Evolutionary conservation across 2,113 vertebrate genomes (phyloP), one percentile per base, ranked within the genome.

Genomic region (Potamarius usumacintae): DNA sequence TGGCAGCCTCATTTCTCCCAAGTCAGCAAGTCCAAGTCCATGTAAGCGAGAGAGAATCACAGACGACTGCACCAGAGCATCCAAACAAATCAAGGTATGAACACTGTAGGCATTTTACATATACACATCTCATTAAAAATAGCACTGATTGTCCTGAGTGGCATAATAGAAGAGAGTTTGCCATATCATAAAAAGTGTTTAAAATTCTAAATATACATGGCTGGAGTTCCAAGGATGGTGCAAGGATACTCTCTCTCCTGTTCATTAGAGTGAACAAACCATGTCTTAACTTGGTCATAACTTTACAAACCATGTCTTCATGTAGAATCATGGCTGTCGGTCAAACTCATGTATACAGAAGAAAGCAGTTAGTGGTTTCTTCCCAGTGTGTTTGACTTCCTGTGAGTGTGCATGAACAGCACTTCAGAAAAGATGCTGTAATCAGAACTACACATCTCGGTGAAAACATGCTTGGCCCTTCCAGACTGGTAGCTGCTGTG

Each of bases 31-130:
- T 71, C 52, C 80, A 69, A 71, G 30, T 30, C 5, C 69, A 0
- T 22, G 15, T 82, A 90, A 88, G 65, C 87, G 87, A 30, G 9
- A 42, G 9, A 76, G 30, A 15, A 11, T 14, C 20, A 5, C 4
- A 9, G 87, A 88, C 42, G 22, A 15, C 85, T 87, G 50, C 27
- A 17, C 11, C 20, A 85, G 69, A 17, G 67, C 89, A 22, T 42
- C 12, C 57, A 90, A 90, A 82, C 57, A 53, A 50, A 20, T 65
- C 52, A 90, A 88, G 89, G 89, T 90, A 82, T 81, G 71, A 52
- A 48, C 5, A 60, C 52, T 55, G 4, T 71, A 27, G 50, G 6
- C 42, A 76, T 52, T 25, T 53, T 53, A 69, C 50, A 42, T n/a
- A 55, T 22, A 20, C 8, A 57, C n/a, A 42, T 20, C 82, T 84